Evolutionary conservation across 1,140 invertebrate genomes (phyloP).

Genomic region (Caenorhabditis brenneri): DNA sequence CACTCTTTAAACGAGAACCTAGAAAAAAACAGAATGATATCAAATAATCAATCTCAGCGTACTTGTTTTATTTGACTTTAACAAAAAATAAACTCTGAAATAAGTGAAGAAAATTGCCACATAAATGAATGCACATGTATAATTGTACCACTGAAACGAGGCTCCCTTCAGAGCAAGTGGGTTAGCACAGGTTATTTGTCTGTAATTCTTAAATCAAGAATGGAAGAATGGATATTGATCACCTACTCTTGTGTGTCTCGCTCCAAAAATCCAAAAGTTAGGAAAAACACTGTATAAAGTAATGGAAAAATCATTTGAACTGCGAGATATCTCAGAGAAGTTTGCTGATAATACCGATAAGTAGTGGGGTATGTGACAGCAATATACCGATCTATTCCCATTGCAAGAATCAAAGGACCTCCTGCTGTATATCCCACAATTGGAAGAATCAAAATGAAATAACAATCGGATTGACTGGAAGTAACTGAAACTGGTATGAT

Average conservation of each 20-base stretch:
- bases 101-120: conserved; percentile 3
- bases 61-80: conserved; percentile 32
- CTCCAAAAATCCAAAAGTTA: neutral
- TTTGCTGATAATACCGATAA: neutral
- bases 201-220: neutral
- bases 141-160: conserved; percentile 18
- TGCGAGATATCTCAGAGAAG: neutral
- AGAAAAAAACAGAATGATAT: neutral
- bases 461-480: conserved; percentile 16
- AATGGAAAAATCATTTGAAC: conserved; percentile 30
- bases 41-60: neutral
- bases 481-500: neutral
- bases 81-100: neutral
- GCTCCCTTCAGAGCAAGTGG: conserved; percentile 29
- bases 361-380: conserved; percentile 23
- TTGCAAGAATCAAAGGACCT: conserved; percentile 40
- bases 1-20: conserved; percentile 39
- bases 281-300: neutral
- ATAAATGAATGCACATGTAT: conserved; percentile 34
- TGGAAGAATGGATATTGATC: too few species aligned
- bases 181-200: conserved; percentile 31
- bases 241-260: neutral
- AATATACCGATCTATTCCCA: conserved; percentile 44
- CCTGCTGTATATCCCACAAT: conserved; percentile 31
- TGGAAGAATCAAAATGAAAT: conserved; percentile 26